These are phyloP conservation scores for Clanis bilineata DNA, from an alignment of 2,888 invertebrate genomes.

Conservation along the genomic window DNA sequence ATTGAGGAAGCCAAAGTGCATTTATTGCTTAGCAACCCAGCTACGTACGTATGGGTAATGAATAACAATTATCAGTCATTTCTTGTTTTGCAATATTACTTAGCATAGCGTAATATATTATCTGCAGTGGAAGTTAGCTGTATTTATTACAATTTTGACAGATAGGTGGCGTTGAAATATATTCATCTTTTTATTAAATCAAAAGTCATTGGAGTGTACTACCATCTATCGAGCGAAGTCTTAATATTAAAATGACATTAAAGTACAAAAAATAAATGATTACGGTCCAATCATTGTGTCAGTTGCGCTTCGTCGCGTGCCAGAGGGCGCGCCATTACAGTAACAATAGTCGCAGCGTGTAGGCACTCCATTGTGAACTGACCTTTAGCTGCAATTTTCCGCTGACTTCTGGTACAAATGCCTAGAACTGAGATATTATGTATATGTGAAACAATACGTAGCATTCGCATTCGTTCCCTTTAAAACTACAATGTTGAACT, in stretches of 20 bases:
- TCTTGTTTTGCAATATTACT: conserved; percentile 8
- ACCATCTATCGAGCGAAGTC: conserved; percentile 2
- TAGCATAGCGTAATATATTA: conserved; percentile 19
- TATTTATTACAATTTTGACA: too few relatives aligned
- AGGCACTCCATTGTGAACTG: conserved; percentile 57
- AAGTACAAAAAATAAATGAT: neutral
- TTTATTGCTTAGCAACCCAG: neutral
- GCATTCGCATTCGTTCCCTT: neutral
- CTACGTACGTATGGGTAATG: neutral
- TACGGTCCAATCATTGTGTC: conserved; percentile 27
- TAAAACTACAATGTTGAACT: neutral
- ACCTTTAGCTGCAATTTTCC: conserved; percentile 49
- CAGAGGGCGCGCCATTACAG: conserved; percentile 54
- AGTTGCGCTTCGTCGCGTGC: conserved; percentile 50
- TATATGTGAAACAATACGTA: neutral
- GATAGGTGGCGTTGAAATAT: too few relatives aligned
- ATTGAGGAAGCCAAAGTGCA: conserved; percentile 5
- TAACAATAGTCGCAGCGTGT: conserved; percentile 44
- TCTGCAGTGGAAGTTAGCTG: conserved; percentile 38
- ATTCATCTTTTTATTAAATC: too few relatives aligned
- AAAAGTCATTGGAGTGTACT: too few relatives aligned
- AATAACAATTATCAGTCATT: neutral
- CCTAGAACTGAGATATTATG: neutral
- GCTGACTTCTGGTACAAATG: conserved; percentile 22
- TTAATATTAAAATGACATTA: neutral